Conservation (phyloP, 2,888 invertebrate genomes). For the Nezara viridula region DNA sequence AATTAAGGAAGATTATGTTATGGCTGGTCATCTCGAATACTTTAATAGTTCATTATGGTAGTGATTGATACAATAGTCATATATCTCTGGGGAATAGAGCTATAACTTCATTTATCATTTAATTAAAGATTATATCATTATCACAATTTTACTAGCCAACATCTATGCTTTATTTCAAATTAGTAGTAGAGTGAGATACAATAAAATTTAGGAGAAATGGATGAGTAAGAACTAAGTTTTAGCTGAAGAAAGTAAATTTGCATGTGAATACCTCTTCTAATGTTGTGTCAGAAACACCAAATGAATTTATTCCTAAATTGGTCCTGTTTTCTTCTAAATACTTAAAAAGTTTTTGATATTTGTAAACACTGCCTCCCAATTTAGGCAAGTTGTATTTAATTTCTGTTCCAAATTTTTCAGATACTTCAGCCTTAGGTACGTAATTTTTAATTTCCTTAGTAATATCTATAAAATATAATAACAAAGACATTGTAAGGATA, state of each 20-base stretch:
- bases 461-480: constrained; percentile 17
- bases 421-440: constrained; percentile 69
- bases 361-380: constrained; percentile 63
- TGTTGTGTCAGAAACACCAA: constrained; percentile 74
- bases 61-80: no score
- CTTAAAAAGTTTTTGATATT: constrained; percentile 67
- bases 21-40: no score
- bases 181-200: no score
- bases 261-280: constrained; percentile 72
- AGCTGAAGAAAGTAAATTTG: not conserved
- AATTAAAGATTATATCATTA: no score
- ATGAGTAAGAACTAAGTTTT: no score
- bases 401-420: constrained; percentile 70
- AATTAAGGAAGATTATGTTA: no score
- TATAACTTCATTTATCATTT: no score
- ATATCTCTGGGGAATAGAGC: no score
- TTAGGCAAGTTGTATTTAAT: constrained; percentile 68
- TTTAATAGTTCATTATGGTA: no score
- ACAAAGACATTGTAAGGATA: not conserved
- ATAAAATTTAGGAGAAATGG: no score
- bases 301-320: constrained; percentile 70
- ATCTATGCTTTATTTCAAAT: no score
- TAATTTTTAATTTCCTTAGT: constrained; percentile 67
- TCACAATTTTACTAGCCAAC: no score
- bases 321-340: constrained; percentile 69